These are phyloP conservation scores for Lasius fuliginosus DNA, from an alignment of 2,888 invertebrate species.

Conservation along the genomic window DNA sequence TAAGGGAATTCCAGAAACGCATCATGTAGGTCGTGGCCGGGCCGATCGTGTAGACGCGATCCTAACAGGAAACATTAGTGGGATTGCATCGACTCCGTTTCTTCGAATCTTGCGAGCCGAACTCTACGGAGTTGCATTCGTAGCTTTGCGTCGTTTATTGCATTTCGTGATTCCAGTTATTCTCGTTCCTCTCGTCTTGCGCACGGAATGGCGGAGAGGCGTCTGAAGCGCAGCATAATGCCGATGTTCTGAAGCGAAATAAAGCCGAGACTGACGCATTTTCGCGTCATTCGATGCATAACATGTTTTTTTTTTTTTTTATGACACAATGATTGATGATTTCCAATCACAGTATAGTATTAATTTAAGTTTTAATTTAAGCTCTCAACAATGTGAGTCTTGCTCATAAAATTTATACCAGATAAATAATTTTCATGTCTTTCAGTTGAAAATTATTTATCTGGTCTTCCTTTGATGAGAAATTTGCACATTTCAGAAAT, in stretches of 20 bases:
- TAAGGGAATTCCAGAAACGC: slow-evolving; percentile 71
- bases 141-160: slow-evolving; percentile 60
- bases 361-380: background rate
- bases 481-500: background rate
- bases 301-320: background rate
- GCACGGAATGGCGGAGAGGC: slow-evolving; percentile 4
- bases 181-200: slow-evolving; percentile 52
- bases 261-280: background rate
- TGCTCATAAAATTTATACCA: background rate
- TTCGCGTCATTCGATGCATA: background rate
- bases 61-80: slow-evolving; percentile 71
- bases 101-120: slow-evolving; percentile 56
- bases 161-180: slow-evolving; percentile 68
- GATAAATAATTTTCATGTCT: background rate
- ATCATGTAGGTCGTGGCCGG: slow-evolving; percentile 63
- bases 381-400: background rate
- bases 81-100: slow-evolving; percentile 73
- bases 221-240: background rate
- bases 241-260: slow-evolving; percentile 5
- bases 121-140: slow-evolving; percentile 47
- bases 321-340: background rate
- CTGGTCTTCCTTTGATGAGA: background rate
- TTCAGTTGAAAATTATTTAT: background rate
- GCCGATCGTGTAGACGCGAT: slow-evolving; percentile 57
- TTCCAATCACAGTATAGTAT: background rate